Evolutionary conservation across 2,113 vertebrate genomes (phyloP).

Genomic region (Gasterosteus nipponicus): DNA sequence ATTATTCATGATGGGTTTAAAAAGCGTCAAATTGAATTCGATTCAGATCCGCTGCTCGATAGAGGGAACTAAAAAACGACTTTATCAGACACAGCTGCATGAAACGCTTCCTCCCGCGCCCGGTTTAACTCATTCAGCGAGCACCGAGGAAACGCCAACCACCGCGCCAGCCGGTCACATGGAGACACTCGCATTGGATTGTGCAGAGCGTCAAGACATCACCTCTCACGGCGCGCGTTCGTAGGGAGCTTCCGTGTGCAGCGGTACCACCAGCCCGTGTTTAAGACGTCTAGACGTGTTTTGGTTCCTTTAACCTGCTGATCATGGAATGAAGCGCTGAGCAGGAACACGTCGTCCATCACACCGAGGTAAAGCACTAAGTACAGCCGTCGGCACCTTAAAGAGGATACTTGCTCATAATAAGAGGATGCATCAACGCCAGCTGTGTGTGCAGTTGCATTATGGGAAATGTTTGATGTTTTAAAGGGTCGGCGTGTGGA

Average conservation of each 20-base stretch:
- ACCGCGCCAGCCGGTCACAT: conserved; percentile 29
- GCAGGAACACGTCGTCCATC: too few relatives aligned
- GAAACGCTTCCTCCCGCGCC: conserved; percentile 19
- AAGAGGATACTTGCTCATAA: too few relatives aligned
- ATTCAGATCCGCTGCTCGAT: not conserved
- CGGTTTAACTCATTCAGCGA: conserved; percentile 13
- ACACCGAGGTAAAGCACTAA: not conserved
- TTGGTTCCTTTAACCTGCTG: conserved; percentile 12
- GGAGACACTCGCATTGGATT: not conserved
- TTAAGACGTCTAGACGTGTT: conserved; percentile 43
- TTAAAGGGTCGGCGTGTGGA: too few relatives aligned
- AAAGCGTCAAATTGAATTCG: not conserved
- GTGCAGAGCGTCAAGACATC: too few relatives aligned
- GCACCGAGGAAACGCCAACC: conserved; percentile 25
- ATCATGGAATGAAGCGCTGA: conserved; percentile 14
- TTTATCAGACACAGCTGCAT: not conserved
- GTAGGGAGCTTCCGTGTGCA: too few relatives aligned
- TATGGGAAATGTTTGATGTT: too few relatives aligned
- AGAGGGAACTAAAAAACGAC: conserved; percentile 6
- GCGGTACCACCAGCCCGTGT: not conserved
- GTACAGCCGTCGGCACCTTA: too few relatives aligned
- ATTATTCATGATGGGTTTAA: not conserved
- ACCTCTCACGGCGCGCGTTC: too few relatives aligned
- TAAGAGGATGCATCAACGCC: too few relatives aligned
- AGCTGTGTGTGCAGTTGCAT: too few relatives aligned